Conservation (phyloP, 1,140 invertebrate genomes). For the Bactericera cockerelli region DNA sequence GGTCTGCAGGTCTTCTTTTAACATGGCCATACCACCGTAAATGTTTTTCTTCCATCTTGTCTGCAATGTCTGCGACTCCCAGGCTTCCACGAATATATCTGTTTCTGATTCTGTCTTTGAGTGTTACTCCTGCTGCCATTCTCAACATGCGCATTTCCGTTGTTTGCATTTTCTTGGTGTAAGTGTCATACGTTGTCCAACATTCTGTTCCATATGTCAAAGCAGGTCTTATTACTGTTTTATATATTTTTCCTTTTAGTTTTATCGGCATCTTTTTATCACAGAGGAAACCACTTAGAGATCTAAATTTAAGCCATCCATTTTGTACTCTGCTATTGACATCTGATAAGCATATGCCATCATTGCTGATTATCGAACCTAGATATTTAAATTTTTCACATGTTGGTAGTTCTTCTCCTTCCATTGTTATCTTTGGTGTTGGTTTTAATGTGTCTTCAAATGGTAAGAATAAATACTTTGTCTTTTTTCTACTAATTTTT, state of each 20-base stretch:
- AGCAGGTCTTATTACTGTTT: not conserved
- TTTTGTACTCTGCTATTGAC: not conserved
- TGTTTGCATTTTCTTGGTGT: not conserved
- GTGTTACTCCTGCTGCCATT: not conserved
- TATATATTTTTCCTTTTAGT: constrained; percentile 10
- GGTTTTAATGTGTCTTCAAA: not conserved
- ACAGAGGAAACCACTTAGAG: not conserved
- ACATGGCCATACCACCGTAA: no score
- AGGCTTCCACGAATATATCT: no score
- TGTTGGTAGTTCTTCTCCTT: not conserved
- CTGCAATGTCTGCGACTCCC: no score
- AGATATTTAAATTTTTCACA: not conserved
- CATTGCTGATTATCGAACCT: not conserved
- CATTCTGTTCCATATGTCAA: constrained; percentile 4
- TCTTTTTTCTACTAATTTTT: constrained; percentile 4
- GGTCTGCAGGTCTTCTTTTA: not conserved
- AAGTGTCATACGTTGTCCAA: constrained; percentile 6
- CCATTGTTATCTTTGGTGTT: not conserved
- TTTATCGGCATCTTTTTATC: constrained; percentile 6
- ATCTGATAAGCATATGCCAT: not conserved
- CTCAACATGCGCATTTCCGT: not conserved
- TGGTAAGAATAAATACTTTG: not conserved
- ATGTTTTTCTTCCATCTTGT: no score
- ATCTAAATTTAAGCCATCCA: constrained; percentile 1
- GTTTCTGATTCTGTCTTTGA: not conserved